These are phyloP conservation scores for Papilio dardanus DNA, from an alignment of 1,140 invertebrate species.

Conservation along the genomic window DNA sequence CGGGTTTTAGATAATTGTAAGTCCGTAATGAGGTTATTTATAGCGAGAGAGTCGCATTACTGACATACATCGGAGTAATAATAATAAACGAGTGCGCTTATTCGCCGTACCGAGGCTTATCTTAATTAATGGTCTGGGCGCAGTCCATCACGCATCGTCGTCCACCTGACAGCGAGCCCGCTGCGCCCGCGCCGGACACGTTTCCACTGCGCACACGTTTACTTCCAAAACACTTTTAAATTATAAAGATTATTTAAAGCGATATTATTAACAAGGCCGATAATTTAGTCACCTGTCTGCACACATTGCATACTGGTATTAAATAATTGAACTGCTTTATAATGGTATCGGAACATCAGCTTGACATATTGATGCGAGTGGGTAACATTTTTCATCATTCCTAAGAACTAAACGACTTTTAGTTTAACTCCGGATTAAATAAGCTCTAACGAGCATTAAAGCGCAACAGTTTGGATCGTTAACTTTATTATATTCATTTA, in stretches of 20 bases:
- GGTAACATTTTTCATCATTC: not conserved
- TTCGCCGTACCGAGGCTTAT: conserved; percentile 21
- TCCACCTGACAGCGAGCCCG: conserved; percentile 15
- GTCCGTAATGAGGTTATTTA: conserved; percentile 20
- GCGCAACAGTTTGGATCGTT: not conserved
- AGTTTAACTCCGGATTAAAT: not conserved
- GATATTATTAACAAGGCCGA: not conserved
- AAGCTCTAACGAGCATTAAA: not conserved
- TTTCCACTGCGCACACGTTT: not conserved
- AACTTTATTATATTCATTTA: not conserved
- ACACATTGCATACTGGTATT: not conserved
- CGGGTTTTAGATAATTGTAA: conserved; percentile 30
- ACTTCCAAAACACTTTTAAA: conserved; percentile 1
- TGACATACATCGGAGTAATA: conserved; percentile 33
- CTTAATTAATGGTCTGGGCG: conserved; percentile 30
- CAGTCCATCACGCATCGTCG: conserved; percentile 29
- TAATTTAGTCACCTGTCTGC: conserved; percentile 20
- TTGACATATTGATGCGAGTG: not conserved
- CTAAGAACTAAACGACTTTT: not conserved
- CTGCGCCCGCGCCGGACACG: not conserved
- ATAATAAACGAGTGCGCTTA: not conserved
- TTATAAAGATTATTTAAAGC: conserved; percentile 7
- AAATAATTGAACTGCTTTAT: conserved; percentile 2
- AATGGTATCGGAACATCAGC: not conserved
- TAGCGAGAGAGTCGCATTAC: conserved; percentile 18